These are phyloP conservation scores for Neotragus moschatus DNA, from an alignment of 2,113 vertebrate genomes.

Conservation along the genomic window DNA sequence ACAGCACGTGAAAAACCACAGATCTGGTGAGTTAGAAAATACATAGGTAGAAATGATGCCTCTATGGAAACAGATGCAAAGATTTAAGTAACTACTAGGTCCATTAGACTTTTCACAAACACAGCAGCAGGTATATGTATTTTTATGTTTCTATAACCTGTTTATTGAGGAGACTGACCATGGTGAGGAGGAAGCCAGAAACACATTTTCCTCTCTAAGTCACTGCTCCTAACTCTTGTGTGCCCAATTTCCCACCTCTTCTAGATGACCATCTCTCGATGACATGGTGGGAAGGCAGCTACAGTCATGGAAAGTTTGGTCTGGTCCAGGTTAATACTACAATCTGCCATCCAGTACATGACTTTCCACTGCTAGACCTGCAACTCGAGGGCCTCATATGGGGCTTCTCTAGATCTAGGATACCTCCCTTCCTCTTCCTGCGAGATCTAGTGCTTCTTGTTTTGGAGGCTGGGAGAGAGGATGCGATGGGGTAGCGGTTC, in stretches of 20 bases:
- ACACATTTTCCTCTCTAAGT: background rate
- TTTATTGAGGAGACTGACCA: background rate
- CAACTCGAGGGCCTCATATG: background rate
- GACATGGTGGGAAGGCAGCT: background rate
- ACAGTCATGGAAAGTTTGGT: background rate
- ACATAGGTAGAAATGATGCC: slow-evolving; percentile 37
- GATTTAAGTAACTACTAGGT: background rate
- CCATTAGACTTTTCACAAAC: background rate
- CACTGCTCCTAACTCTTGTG: too few relatives aligned
- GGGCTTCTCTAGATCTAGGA: background rate
- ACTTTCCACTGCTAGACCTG: background rate
- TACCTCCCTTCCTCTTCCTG: background rate
- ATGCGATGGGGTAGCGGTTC: too few relatives aligned
- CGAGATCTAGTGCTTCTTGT: background rate
- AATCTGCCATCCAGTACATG: background rate
- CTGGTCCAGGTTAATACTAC: background rate
- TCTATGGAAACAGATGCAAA: slow-evolving; percentile 57
- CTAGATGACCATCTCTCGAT: background rate
- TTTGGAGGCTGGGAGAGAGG: background rate
- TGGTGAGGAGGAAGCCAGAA: background rate
- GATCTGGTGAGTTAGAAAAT: slow-evolving; percentile 29
- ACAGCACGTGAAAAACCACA: slow-evolving; percentile 28
- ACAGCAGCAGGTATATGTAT: background rate
- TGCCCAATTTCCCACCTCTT: background rate
- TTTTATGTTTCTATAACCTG: background rate